These are phyloP conservation scores for Cotesia glomerata DNA, from an alignment of 1,140 invertebrate species.

Conservation along the genomic window DNA sequence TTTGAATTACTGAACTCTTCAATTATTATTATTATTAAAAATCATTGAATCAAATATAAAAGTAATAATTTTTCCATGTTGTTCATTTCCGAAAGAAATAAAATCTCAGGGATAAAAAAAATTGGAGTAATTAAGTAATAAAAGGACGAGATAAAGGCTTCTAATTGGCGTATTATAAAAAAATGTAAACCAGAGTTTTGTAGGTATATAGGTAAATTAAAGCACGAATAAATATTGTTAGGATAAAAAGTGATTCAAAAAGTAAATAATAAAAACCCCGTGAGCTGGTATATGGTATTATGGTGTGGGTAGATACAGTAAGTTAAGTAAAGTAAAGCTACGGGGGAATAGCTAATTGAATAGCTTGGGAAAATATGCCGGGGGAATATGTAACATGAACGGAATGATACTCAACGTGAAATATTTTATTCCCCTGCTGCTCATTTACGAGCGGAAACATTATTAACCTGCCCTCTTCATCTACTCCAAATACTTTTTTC, in stretches of 20 bases:
- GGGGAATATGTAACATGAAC: not conserved
- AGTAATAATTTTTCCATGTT: no score
- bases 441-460: conserved; percentile 59
- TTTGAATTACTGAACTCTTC: no score
- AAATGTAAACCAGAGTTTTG: not conserved
- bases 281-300: no score
- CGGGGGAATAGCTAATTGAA: not conserved
- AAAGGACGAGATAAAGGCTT: no score
- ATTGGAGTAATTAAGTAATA: no score
- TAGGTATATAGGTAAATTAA: not conserved
- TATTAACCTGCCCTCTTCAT: conserved; percentile 48
- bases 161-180: not conserved
- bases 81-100: no score
- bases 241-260: not conserved
- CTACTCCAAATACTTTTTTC: conserved; percentile 26
- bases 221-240: not conserved
- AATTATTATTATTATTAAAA: no score
- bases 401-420: not conserved
- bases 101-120: no score
- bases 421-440: conserved; percentile 14
- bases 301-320: no score
- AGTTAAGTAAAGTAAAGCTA: no score
- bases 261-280: not conserved
- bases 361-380: not conserved
- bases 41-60: no score